Percentiles rank a stretch among this genome's conserved stretches.
Evolutionary conservation across 2,113 vertebrate genomes (phyloP).

Genomic region (Numida meleagris): DNA sequence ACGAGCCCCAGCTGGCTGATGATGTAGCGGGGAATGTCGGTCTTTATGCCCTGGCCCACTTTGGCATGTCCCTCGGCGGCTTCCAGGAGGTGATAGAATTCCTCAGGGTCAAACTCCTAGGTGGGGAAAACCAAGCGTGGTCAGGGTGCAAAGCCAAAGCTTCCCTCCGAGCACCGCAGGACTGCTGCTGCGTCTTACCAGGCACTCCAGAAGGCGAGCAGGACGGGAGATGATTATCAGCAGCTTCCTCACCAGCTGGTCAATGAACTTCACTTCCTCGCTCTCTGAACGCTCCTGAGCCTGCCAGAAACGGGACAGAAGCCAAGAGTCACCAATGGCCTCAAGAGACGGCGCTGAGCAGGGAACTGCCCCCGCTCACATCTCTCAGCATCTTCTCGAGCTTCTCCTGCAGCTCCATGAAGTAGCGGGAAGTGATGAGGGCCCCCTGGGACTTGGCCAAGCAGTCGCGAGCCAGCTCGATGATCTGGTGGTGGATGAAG

Average conservation of each 20-base stretch:
- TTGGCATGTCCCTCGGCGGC: constrained; percentile 96
- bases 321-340: background rate
- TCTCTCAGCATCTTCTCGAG: constrained; percentile 93
- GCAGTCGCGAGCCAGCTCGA: constrained; percentile 93
- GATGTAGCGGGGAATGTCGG: constrained; percentile 94
- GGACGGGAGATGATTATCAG: constrained; percentile 95
- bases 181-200: constrained; percentile 78
- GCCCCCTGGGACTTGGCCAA: constrained; percentile 92
- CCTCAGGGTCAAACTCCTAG: constrained; percentile 96
- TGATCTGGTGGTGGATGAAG: constrained; percentile 98
- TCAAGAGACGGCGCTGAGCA: background rate
- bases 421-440: constrained; percentile 94
- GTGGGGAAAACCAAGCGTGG: background rate
- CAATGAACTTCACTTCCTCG: constrained; percentile 89
- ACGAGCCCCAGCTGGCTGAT: constrained; percentile 94
- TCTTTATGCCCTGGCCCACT: constrained; percentile 92
- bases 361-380: constrained; percentile 70
- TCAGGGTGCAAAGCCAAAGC: background rate
- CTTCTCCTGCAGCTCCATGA: constrained; percentile 96
- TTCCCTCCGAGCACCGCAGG: background rate
- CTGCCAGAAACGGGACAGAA: constrained; percentile 53
- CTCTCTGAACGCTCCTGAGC: constrained; percentile 94
- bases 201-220: constrained; percentile 92
- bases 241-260: constrained; percentile 91
- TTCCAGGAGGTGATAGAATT: constrained; percentile 96